Evolutionary conservation across 2,888 invertebrate species (phyloP).

Genomic region (Polydrusus cervinus): DNA sequence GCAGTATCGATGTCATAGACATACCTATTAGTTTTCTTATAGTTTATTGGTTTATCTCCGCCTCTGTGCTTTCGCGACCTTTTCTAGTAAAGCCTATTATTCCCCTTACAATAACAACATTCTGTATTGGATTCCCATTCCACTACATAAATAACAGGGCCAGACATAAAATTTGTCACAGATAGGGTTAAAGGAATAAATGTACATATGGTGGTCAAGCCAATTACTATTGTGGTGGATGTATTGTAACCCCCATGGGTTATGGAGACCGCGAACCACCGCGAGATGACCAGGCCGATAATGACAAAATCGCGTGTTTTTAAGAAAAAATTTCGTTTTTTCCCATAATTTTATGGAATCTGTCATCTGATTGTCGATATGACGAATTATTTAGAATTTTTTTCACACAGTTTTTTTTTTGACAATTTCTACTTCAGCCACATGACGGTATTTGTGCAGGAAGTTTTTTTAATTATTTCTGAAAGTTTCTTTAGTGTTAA

Average conservation of each 20-base stretch:
- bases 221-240: slow-evolving; percentile 61
- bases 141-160: slow-evolving; percentile 55
- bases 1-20: too few relatives aligned
- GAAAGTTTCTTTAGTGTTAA: too few relatives aligned
- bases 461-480: too few relatives aligned
- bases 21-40: too few relatives aligned
- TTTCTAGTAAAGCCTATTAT: slow-evolving; percentile 40
- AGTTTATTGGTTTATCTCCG: not conserved
- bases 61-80: slow-evolving; percentile 34
- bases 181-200: slow-evolving; percentile 50
- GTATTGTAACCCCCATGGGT: slow-evolving; percentile 39
- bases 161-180: slow-evolving; percentile 61
- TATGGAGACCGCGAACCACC: too few relatives aligned
- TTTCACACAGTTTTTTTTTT: slow-evolving; percentile 10
- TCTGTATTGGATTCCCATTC: slow-evolving; percentile 54
- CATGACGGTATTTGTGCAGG: not conserved
- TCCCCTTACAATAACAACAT: slow-evolving; percentile 18
- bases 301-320: slow-evolving; percentile 24
- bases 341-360: slow-evolving; percentile 12
- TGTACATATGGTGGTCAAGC: slow-evolving; percentile 54
- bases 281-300: slow-evolving; percentile 13
- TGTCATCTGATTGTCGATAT: not conserved
- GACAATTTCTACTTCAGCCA: not conserved
- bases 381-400: not conserved
- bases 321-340: not conserved